A percentile compares a stretch with the other conserved stretches of the same genome.
phyloP scores from a whole-genome alignment of 1,140 invertebrate genomes.

The Anastrepha obliqua region DNA sequence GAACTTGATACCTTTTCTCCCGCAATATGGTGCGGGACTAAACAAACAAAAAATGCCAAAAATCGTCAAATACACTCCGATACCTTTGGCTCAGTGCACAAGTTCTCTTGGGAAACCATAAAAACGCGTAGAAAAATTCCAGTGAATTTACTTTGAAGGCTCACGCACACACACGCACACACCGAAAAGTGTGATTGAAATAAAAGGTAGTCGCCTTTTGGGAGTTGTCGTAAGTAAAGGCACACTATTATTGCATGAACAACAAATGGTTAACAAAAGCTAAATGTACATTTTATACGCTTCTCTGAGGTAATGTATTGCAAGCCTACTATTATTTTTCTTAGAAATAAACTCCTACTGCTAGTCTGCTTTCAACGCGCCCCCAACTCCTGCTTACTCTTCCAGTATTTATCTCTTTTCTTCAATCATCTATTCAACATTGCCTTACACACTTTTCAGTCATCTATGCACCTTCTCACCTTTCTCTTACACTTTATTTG shows the following conservation, averaged over 20 bases:
- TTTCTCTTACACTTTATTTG: too few species aligned
- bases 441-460: too few species aligned
- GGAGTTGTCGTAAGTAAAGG: not conserved
- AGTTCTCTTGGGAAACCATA: not conserved
- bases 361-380: too few species aligned
- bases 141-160: not conserved
- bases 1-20: not conserved
- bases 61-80: not conserved
- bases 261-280: not conserved
- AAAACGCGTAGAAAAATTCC: not conserved
- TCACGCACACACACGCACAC: not conserved
- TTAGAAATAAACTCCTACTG: too few species aligned
- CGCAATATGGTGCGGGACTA: not conserved
- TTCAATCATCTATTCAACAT: too few species aligned
- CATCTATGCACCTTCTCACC: too few species aligned
- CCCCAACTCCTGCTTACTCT: too few species aligned
- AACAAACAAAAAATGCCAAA: not conserved
- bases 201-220: slow-evolving; percentile 12
- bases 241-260: not conserved
- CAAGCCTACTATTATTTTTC: too few species aligned
- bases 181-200: not conserved
- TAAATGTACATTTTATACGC: not conserved
- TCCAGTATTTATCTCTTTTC: too few species aligned
- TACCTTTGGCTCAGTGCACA: not conserved
- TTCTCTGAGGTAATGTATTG: not conserved